Base-by-base conservation (phyloP, 1,140 invertebrate genomes). In the Lasioglossum albipes region DNA sequence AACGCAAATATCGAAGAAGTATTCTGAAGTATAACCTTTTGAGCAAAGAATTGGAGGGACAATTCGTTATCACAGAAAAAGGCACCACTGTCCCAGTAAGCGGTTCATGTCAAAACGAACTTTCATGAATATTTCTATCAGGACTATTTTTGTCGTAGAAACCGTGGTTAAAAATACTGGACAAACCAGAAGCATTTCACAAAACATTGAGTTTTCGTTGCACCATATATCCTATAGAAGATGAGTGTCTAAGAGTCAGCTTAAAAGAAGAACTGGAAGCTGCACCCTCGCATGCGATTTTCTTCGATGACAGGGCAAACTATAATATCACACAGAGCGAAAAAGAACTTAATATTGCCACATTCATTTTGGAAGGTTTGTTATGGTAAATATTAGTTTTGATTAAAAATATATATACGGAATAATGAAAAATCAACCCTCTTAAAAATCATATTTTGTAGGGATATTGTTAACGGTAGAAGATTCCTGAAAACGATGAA, bases 21-120 rank as follows among this genome's bases (percentile, higher is more conserved):
- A 45, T 86, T 9, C 68, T 77, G 7, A 71, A 84, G 45, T 69
- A 84, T 16, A 42, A 87, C 42, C 79, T 74, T 70, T 31, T 87
- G 20, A 66, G 52, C n/a, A 66, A 83, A 27, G 73, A 89, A 79
- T 57, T 88, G 36, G 57, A 89, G 62, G 73, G 76, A 27, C 81
- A 91, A 57, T 92, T 92, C 69, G 83, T 52, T 9, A 89, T 92
- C 9, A 92, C 89, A 0, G 90, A 92, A 69, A 89, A 88, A 82
- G 89, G 87, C 49, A 70, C 81, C 54, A 77, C 41, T n/a, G 54
- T 81, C 49, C 83, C 89, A 45, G 91, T 91, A 84, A 79, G 67
- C 62, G 69, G 22, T 49, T 70, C n/a, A 83, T 7, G 18, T 27
- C 59, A 45, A 65, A 36, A 20, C 5, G 36, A 67, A 61, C 16